Base-by-base conservation (phyloP, 1,140 invertebrate genomes). In the Aphelenchoides fujianensis region DNA sequence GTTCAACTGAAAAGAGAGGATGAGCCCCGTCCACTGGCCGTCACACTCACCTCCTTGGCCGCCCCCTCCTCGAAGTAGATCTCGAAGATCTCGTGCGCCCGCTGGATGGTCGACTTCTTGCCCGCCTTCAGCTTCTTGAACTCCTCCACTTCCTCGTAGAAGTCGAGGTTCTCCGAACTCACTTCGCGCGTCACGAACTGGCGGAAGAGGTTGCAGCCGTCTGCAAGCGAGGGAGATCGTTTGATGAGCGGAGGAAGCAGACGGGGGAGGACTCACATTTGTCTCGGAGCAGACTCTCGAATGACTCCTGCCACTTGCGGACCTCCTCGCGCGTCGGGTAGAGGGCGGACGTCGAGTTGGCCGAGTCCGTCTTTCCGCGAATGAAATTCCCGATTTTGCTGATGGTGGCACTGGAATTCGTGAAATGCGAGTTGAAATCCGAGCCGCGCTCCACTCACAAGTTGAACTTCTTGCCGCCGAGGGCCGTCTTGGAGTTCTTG, bases 111-210 rank as follows among this genome's bases (percentile, higher is more conserved):
- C 48, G 36, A 35, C 62, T 78, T 78, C 35, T 78, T 68, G 16
- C 55, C 62, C 12, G 70, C 48, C 36, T 78, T 78, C 61, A 80
- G 61, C 16, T 71, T 73, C 32, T 80, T 81, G 63, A 67, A 78
- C 28, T 81, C 53, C 34, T 80, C 74, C 55, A 69, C 73, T 23
- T 78, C 69, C 48, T 77, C n/a, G 34, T 54, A 78, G 41, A 78
- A 78, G 36, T 78, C 76, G 32, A 78, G 36, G 61, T 78, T 78
- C 54, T 78, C 76, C 19, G 48, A 57, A 37, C 76, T 80, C 41
- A 75, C 34, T 69, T 77, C 72, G 9, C 41, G 30, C 34, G 63
- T 68, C 31, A 80, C 19, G 63, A 78, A 78, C 32, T 78, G 68
- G 3, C 78, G 68, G 67, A 78, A 78, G 32, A 78, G 37, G 19